A percentile compares a stretch with the other conserved stretches of the same genome.
Evolutionary conservation across 2,113 vertebrate genomes (phyloP).

Genomic region (Marmota monax): DNA sequence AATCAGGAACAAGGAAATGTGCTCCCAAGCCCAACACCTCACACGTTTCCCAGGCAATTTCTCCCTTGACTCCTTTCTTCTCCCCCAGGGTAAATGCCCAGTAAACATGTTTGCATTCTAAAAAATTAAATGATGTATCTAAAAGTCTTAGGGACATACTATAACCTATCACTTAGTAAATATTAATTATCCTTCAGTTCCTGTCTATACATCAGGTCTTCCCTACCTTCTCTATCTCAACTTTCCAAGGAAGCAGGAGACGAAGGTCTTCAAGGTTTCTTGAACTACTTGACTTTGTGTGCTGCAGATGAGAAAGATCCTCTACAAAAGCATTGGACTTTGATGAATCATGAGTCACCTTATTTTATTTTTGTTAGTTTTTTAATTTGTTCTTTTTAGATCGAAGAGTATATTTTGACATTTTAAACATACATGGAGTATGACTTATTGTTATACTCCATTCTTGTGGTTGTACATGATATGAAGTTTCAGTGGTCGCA

Average conservation of each 20-base stretch:
- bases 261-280: not conserved
- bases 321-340: not conserved
- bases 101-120: not conserved
- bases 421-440: too few species aligned
- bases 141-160: not conserved
- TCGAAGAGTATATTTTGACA: too few species aligned
- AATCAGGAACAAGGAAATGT: slow-evolving; percentile 12
- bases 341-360: slow-evolving; percentile 37
- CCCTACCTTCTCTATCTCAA: not conserved
- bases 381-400: too few species aligned
- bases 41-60: not conserved
- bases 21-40: not conserved
- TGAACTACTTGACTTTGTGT: not conserved
- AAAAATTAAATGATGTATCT: not conserved
- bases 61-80: not conserved
- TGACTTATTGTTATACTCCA: too few species aligned
- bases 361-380: not conserved
- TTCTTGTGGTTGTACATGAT: too few species aligned
- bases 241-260: not conserved
- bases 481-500: too few species aligned
- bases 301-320: not conserved
- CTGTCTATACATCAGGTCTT: slow-evolving; percentile 15
- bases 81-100: not conserved
- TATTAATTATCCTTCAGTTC: not conserved
- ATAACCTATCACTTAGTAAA: slow-evolving; percentile 2